Conservation (phyloP, 2,888 invertebrate species). For the Luperina nickerlii region DNA sequence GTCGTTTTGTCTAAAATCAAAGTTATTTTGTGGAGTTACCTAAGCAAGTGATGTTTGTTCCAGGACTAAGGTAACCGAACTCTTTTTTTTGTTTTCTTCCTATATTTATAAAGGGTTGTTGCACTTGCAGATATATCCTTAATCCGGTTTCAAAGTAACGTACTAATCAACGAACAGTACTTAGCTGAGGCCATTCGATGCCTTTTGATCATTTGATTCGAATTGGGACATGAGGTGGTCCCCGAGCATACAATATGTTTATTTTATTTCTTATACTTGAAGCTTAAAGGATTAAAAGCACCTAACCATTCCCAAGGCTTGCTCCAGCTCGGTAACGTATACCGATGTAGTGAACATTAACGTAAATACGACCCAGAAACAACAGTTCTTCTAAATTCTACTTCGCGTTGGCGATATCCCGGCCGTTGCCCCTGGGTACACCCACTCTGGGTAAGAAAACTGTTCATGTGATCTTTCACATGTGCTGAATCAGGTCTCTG, state of each 20-base stretch:
- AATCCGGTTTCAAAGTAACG: background rate
- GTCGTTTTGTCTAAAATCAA: slow-evolving; percentile 65
- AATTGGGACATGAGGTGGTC: background rate
- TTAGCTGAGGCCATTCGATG: background rate
- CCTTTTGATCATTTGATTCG: no score
- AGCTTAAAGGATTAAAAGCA: background rate
- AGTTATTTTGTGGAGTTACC: slow-evolving; percentile 30
- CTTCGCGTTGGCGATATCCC: slow-evolving; percentile 56
- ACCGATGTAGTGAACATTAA: slow-evolving; percentile 38
- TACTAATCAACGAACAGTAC: background rate
- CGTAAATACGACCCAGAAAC: slow-evolving; percentile 55
- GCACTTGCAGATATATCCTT: slow-evolving; percentile 2
- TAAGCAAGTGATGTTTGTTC: slow-evolving; percentile 28
- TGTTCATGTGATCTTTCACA: slow-evolving; percentile 41
- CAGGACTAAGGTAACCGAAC: slow-evolving; percentile 6
- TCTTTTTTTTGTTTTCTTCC: background rate
- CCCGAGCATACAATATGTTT: background rate
- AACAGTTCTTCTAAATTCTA: slow-evolving; percentile 55
- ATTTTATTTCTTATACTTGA: background rate
- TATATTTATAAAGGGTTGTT: background rate
- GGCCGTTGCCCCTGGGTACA: slow-evolving; percentile 54
- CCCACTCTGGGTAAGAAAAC: slow-evolving; percentile 52
- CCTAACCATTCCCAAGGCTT: background rate
- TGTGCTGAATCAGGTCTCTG: slow-evolving; percentile 19
- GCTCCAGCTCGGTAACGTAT: slow-evolving; percentile 18